Percentiles rank a stretch among this genome's conserved stretches.
These are phyloP conservation scores for Mycteria americana DNA, from an alignment of 2,797 vertebrate genomes.

Conservation along the genomic window DNA sequence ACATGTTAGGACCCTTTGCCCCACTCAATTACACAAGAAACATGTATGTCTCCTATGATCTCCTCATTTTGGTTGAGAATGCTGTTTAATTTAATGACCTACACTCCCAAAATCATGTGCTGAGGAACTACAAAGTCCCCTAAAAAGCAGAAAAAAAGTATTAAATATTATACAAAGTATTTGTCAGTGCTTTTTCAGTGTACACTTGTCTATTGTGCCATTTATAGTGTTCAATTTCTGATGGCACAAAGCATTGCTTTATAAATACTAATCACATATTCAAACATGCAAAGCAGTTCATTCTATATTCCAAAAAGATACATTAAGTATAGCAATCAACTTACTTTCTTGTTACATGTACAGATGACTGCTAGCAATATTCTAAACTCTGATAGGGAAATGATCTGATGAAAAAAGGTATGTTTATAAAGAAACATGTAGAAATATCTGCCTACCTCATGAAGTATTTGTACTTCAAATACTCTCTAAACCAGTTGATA, in stretches of 20 bases:
- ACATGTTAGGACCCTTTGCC: background rate
- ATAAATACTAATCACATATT: background rate
- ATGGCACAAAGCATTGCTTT: background rate
- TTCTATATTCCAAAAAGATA: background rate
- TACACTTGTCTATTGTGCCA: background rate
- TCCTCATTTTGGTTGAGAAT: background rate
- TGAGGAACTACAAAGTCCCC: background rate
- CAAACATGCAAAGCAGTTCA: background rate
- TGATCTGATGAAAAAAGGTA: background rate
- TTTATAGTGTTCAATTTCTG: background rate
- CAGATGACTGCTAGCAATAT: background rate
- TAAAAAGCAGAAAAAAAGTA: background rate
- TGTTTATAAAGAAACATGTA: background rate
- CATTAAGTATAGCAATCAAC: background rate
- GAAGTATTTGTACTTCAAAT: background rate
- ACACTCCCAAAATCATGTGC: background rate
- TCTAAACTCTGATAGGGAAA: background rate
- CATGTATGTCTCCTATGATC: accelerated
- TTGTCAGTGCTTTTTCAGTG: background rate
- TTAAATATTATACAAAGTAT: background rate
- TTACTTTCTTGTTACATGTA: background rate
- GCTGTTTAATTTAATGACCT: background rate
- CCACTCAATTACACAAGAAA: background rate
- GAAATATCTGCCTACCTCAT: background rate
- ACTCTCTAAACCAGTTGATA: background rate